Percentiles rank a stretch among this genome's conserved stretches.
Evolutionary conservation across 2,888 invertebrate genomes (phyloP).

Genomic region (Lampropteryx suffumata): DNA sequence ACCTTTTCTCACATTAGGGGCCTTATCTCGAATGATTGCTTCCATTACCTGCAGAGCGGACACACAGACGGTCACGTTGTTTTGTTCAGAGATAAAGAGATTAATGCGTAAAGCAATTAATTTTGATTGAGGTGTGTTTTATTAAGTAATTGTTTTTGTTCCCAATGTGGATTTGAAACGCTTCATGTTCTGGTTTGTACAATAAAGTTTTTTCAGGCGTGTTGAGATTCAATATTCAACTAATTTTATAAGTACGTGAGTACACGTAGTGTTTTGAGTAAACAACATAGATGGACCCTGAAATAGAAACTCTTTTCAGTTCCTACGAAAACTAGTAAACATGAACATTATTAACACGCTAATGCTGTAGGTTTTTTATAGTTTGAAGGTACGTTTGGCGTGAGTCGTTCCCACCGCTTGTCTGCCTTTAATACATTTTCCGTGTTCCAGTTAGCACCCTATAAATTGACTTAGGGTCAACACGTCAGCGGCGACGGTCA

Average conservation of each 20-base stretch:
- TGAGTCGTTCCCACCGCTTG: slow-evolving; percentile 67
- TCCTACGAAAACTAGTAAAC: background rate
- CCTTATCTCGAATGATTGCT: slow-evolving; percentile 82
- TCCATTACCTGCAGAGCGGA: slow-evolving; percentile 76
- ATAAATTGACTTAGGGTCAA: slow-evolving; percentile 80
- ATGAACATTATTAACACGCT: slow-evolving; percentile 2
- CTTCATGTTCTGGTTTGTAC: slow-evolving; percentile 56
- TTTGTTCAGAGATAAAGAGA: slow-evolving; percentile 78
- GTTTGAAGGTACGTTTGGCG: slow-evolving; percentile 51
- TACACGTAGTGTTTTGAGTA: background rate
- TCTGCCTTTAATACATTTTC: slow-evolving; percentile 79
- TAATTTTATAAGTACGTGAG: background rate
- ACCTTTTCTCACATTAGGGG: slow-evolving; percentile 82
- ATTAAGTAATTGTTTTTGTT: slow-evolving; percentile 81
- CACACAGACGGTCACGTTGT: slow-evolving; percentile 67
- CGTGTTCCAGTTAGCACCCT: slow-evolving; percentile 82
- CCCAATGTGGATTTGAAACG: slow-evolving; percentile 69
- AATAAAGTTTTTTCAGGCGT: slow-evolving; percentile 36
- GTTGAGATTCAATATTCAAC: slow-evolving; percentile 16
- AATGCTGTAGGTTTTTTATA: slow-evolving; percentile 22
- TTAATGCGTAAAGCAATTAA: slow-evolving; percentile 82
- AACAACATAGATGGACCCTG: background rate
- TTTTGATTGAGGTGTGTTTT: slow-evolving; percentile 82
- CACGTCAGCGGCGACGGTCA: slow-evolving; percentile 73
- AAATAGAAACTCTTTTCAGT: slow-evolving; percentile 3